A percentile compares a stretch with the other conserved stretches of the same genome.
phyloP scores from a whole-genome alignment of 2,888 invertebrate species.

The Timandra comae region DNA sequence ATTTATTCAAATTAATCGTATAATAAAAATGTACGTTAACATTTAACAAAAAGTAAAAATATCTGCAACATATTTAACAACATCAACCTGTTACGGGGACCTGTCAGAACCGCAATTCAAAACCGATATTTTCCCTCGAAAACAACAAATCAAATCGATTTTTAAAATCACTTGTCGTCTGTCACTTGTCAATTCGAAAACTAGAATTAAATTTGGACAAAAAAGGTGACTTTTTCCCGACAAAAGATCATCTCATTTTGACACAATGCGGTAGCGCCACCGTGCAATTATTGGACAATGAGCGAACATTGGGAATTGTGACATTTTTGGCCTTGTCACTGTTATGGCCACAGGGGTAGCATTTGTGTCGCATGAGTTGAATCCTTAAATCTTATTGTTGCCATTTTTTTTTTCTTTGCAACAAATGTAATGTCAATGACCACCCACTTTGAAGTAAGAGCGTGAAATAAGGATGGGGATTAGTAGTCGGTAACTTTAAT shows the following conservation, averaged over 20 bases:
- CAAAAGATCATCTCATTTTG: conserved; percentile 40
- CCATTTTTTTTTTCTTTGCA: conserved; percentile 18
- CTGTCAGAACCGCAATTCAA: conserved; percentile 6
- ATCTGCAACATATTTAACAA: conserved; percentile 6
- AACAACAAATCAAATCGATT: conserved; percentile 31
- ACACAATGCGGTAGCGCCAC: conserved; percentile 49
- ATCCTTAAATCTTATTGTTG: conserved; percentile 24
- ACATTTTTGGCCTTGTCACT: conserved; percentile 55
- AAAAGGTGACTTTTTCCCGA: conserved; percentile 57
- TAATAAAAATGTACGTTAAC: too few relatives aligned
- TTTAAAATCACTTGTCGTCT: conserved; percentile 42
- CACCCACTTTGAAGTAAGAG: conserved; percentile 43
- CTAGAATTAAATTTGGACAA: conserved; percentile 30
- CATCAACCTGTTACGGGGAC: conserved; percentile 11
- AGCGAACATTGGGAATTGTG: conserved; percentile 49
- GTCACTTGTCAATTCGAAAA: conserved; percentile 40
- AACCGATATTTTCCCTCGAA: conserved; percentile 23
- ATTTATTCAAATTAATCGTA: too few relatives aligned
- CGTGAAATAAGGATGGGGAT: conserved; percentile 48
- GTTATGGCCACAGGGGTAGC: conserved; percentile 45
- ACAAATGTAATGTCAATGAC: conserved; percentile 32
- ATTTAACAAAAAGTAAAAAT: too few relatives aligned
- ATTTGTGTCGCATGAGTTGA: conserved; percentile 39
- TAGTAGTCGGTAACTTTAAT: conserved; percentile 35
- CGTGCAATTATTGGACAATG: conserved; percentile 27